These are phyloP conservation scores for Allenopithecus nigroviridis DNA, from an alignment of 2,797 vertebrate species.

Conservation along the genomic window DNA sequence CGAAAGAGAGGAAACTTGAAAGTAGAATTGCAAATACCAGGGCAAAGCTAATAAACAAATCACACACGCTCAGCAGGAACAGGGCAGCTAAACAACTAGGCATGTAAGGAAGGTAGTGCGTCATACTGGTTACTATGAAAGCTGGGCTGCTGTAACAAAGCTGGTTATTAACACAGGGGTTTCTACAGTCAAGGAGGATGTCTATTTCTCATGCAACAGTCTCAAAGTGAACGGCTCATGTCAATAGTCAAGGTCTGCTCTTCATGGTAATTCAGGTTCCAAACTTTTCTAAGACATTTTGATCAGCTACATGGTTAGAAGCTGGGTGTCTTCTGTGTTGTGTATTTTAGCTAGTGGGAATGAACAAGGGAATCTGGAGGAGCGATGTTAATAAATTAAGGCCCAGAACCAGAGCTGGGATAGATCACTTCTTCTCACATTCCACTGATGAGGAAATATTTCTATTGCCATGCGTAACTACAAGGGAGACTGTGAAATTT, in stretches of 20 bases:
- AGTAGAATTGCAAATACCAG: not conserved
- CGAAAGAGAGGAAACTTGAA: not conserved
- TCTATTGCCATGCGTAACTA: not conserved
- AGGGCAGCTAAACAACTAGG: not conserved
- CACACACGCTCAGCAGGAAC: not conserved
- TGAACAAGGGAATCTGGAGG: not conserved
- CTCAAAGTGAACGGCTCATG: not conserved
- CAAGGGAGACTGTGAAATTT: not conserved
- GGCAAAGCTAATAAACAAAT: not conserved
- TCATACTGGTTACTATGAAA: not conserved
- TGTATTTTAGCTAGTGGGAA: not conserved
- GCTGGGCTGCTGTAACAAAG: not conserved
- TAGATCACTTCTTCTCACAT: not conserved
- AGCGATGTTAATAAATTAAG: not conserved
- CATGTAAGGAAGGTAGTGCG: not conserved
- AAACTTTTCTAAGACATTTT: not conserved
- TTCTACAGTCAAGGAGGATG: not conserved
- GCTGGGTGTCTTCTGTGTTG: not conserved
- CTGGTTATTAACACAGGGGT: not conserved
- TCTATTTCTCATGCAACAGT: not conserved
- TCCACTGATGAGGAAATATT: not conserved
- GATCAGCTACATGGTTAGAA: not conserved
- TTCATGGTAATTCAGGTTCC: not conserved
- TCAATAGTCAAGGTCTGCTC: not conserved
- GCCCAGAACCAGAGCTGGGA: not conserved